These are phyloP conservation scores for Heterotilapia buettikoferi DNA, from an alignment of 2,113 vertebrate species.

Conservation along the genomic window DNA sequence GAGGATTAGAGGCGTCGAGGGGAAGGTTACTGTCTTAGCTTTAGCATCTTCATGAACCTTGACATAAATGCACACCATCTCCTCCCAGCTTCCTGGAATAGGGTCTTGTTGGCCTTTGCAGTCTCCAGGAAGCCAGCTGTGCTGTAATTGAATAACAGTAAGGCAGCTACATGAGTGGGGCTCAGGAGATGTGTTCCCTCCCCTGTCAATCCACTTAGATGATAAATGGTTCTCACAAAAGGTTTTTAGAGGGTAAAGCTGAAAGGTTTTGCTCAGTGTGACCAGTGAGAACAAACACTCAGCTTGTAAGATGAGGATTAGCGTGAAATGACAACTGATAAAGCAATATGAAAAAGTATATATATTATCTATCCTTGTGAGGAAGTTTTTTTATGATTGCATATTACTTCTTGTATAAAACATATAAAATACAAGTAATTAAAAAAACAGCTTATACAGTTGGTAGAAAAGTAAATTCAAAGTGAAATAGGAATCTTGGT, in stretches of 20 bases:
- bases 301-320: slow-evolving; percentile 21
- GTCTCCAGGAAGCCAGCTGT: slow-evolving; percentile 44
- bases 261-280: slow-evolving; percentile 1
- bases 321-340: not conserved
- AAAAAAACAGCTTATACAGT: not conserved
- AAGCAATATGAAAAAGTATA: not conserved
- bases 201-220: slow-evolving; percentile 47
- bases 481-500: not conserved
- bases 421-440: not conserved
- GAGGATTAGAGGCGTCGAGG: slow-evolving; percentile 44
- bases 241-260: slow-evolving; percentile 21
- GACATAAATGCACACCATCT: slow-evolving; percentile 35
- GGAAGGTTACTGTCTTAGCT: slow-evolving; percentile 8
- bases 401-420: not conserved
- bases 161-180: slow-evolving; percentile 33
- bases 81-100: slow-evolving; percentile 19
- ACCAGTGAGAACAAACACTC: slow-evolving; percentile 5
- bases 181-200: slow-evolving; percentile 33
- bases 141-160: slow-evolving; percentile 53
- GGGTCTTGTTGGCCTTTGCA: slow-evolving; percentile 23
- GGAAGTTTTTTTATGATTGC: not conserved
- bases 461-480: not conserved
- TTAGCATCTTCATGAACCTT: slow-evolving; percentile 35
- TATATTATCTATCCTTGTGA: not conserved
- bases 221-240: slow-evolving; percentile 47